Conservation (phyloP, 2,113 vertebrate genomes). For the Cervus canadensis region DNA sequence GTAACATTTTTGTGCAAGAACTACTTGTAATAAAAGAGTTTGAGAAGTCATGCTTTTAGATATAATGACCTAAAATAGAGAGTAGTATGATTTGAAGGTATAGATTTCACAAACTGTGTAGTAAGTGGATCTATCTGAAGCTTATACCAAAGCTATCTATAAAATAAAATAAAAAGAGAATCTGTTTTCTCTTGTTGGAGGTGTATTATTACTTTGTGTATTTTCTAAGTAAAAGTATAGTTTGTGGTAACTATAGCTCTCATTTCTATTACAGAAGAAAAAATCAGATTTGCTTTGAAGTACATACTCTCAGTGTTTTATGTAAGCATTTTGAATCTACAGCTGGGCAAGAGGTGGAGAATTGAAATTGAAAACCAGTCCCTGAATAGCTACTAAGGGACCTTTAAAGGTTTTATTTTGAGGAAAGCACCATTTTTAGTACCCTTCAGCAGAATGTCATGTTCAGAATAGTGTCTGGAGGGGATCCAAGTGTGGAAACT, state of each 20-base stretch:
- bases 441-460: slow-evolving; percentile 19
- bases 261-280: slow-evolving; percentile 42
- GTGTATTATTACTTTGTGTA: slow-evolving; percentile 50
- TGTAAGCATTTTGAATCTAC: slow-evolving; percentile 43
- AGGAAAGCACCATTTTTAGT: slow-evolving; percentile 59
- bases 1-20: slow-evolving; percentile 75
- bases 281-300: slow-evolving; percentile 47
- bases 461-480: slow-evolving; percentile 41
- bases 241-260: slow-evolving; percentile 3
- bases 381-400: slow-evolving; percentile 49
- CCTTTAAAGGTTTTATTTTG: slow-evolving; percentile 69
- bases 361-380: slow-evolving; percentile 65
- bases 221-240: slow-evolving; percentile 53
- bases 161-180: slow-evolving; percentile 71
- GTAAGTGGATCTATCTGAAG: slow-evolving; percentile 52
- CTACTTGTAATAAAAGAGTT: slow-evolving; percentile 73
- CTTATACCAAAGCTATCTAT: slow-evolving; percentile 71
- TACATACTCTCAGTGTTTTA: slow-evolving; percentile 26
- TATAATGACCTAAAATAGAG: slow-evolving; percentile 42
- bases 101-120: slow-evolving; percentile 45
- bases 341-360: slow-evolving; percentile 58
- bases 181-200: slow-evolving; percentile 45
- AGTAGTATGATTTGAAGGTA: slow-evolving; percentile 37
- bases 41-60: slow-evolving; percentile 71
- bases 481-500: slow-evolving; percentile 35